Evolutionary conservation across 2,797 vertebrate species (phyloP).

Genomic region (Alectoris magna): DNA sequence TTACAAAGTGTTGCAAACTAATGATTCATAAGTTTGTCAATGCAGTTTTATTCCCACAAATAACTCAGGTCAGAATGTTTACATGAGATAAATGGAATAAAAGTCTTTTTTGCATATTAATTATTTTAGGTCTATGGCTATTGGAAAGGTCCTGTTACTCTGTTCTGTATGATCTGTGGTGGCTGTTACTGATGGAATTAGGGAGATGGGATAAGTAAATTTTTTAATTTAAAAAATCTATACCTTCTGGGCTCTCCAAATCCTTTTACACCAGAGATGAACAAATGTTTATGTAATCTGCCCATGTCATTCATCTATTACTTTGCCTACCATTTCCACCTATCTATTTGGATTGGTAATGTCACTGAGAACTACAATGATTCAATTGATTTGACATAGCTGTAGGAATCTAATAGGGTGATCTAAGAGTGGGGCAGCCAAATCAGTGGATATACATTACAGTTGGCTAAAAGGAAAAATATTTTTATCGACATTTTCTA

Average conservation of each 20-base stretch:
- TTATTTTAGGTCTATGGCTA: not conserved
- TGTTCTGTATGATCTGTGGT: not conserved
- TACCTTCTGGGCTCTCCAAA: not conserved
- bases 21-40: not conserved
- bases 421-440: not conserved
- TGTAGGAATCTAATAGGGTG: not conserved
- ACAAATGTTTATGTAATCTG: not conserved
- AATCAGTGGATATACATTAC: not conserved
- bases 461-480: not conserved
- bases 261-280: not conserved
- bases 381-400: not conserved
- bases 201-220: not conserved
- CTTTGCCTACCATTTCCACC: not conserved
- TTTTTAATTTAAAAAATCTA: not conserved
- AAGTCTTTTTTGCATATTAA: not conserved
- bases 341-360: not conserved
- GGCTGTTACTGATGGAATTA: not conserved
- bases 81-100: not conserved
- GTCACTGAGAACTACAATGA: not conserved
- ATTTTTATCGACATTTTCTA: not conserved
- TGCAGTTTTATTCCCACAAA: not conserved
- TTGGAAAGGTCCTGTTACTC: not conserved
- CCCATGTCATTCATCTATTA: fast-evolving
- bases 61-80: not conserved
- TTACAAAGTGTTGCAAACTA: not conserved